phyloP scores from a whole-genome alignment of 2,888 invertebrate species.

The Rhodophaea formosa region DNA sequence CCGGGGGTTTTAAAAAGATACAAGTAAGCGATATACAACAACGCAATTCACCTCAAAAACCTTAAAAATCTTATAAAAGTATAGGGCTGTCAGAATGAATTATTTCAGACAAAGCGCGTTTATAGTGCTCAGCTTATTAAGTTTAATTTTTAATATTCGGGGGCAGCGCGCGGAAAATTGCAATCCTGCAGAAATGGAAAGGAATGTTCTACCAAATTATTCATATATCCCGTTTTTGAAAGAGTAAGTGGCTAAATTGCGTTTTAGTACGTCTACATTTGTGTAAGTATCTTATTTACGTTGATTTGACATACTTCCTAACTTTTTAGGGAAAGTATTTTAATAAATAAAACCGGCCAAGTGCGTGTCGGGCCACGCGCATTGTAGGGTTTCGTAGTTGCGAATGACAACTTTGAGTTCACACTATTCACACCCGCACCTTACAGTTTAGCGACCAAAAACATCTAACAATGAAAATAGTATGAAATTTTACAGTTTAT shows the following conservation, averaged over 20 bases:
- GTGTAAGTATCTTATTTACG: background rate
- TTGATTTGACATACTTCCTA: too few species aligned
- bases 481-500: too few species aligned
- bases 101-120: slow-evolving; percentile 43
- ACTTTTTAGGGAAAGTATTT: too few species aligned
- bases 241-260: slow-evolving; percentile 18
- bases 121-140: slow-evolving; percentile 63
- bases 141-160: slow-evolving; percentile 79
- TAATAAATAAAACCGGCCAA: too few species aligned
- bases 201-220: slow-evolving; percentile 38
- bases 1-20: too few species aligned
- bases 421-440: too few species aligned
- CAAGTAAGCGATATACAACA: too few species aligned
- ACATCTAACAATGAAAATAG: too few species aligned
- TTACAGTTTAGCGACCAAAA: too few species aligned
- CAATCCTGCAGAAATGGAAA: slow-evolving; percentile 54
- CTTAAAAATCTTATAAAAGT: slow-evolving; percentile 18
- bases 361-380: too few species aligned
- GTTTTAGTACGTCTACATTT: slow-evolving; percentile 8
- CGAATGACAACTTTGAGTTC: too few species aligned
- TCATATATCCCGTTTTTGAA: slow-evolving; percentile 29
- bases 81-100: slow-evolving; percentile 34
- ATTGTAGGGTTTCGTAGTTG: too few species aligned
- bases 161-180: slow-evolving; percentile 75
- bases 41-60: background rate